Evolutionary conservation across 2,797 vertebrate genomes (phyloP), one percentile per base, ranked within the genome.

Genomic region (Somateria mollissima): DNA sequence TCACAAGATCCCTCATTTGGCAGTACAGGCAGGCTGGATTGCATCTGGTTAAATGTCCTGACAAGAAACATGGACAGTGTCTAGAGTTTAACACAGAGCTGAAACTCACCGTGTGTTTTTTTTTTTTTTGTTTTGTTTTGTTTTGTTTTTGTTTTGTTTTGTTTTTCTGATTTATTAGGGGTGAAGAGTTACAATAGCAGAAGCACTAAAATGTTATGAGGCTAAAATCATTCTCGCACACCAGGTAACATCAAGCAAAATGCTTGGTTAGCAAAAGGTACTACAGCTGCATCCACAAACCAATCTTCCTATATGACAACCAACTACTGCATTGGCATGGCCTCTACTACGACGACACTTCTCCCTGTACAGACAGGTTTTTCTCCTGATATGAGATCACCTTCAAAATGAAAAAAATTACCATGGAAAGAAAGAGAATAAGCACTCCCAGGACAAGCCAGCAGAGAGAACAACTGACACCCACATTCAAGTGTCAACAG

Each of bases 71-170:
- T 28, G 20, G 22, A 39, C 22, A 60, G 24, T 27, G 8, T 41
- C 53, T 78, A 73, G 49, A 58, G 32, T 21, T 60, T 64, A 62
- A 71, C 34, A 76, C 16, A 70, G 51, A 62, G 17, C 20, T 77
- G 65, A 80, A 87, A 1, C 61, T 20, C 70, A 37, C 27, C 19
- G 12, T 21, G 61, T 64, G 56, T 36, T 36, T 36, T 20, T n/a
- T n/a, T n/a, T n/a, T n/a, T 32, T 1, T 0, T 2, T 19, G 18
- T 45, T 45, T 20, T n/a, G 32, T 32, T 0, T 0, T 1, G 0
- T 1, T 51, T 34, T 34, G 18, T 21, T 25, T 57, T 30, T 34
- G 0, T 0, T 2, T 43, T 18, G 18, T 43, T 18, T 47, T 47
- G 18, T 73, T 70, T 77, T 64, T 10, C 12, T 75, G 30, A 56